A percentile compares a stretch with the other conserved stretches of the same genome.
Conservation (phyloP, 1,140 invertebrate genomes). For the Pogonomyrmex californicus region DNA sequence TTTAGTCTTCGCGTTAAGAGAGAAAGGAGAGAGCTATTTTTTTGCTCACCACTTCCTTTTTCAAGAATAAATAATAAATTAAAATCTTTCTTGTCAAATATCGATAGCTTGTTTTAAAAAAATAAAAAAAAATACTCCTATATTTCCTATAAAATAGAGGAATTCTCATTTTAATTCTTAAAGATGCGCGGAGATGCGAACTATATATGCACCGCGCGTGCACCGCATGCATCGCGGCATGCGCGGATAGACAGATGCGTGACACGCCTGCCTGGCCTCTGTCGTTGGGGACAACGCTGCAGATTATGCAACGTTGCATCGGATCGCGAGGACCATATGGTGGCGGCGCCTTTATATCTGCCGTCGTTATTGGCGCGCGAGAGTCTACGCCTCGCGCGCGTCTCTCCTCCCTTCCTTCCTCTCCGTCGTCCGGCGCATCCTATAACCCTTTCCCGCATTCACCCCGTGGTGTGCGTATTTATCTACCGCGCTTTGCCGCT, state of each 20-base stretch:
- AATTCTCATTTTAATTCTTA: constrained; percentile 43
- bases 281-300: constrained; percentile 68
- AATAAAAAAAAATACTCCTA: background rate
- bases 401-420: constrained; percentile 38
- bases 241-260: constrained; percentile 81
- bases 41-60: background rate
- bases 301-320: constrained; percentile 81
- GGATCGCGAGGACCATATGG: constrained; percentile 78
- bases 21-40: background rate
- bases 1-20: background rate
- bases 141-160: background rate
- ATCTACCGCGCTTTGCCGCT: constrained; percentile 59
- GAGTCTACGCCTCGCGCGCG: constrained; percentile 72
- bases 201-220: constrained; percentile 9
- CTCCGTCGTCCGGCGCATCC: constrained; percentile 56
- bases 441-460: constrained; percentile 45
- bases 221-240: constrained; percentile 17
- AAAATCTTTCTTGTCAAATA: background rate
- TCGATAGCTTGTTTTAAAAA: background rate
- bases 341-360: constrained; percentile 83
- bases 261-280: constrained; percentile 77
- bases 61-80: background rate
- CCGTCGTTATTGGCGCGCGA: constrained; percentile 78
- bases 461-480: constrained; percentile 64
- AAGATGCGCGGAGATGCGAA: constrained; percentile 25